Conservation (phyloP, 2,888 invertebrate species). For the Pelosia muscerda region DNA sequence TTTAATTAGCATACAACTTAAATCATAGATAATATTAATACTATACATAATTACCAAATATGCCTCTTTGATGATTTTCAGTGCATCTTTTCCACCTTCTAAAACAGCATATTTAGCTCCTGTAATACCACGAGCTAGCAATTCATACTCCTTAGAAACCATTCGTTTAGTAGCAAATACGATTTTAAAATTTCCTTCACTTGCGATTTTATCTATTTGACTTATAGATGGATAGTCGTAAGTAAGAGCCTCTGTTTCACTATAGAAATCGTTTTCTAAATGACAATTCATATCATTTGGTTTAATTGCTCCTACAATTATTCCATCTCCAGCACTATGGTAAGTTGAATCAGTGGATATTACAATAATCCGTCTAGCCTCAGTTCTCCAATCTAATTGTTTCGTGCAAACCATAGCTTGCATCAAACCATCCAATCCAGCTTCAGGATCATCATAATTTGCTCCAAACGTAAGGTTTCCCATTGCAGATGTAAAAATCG, state of each 20-base stretch:
- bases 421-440: slow-evolving; percentile 95
- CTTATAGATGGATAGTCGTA: slow-evolving; percentile 94
- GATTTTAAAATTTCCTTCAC: slow-evolving; percentile 90
- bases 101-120: slow-evolving; percentile 88
- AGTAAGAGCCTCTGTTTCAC: slow-evolving; percentile 68
- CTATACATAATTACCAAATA: slow-evolving; percentile 85
- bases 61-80: slow-evolving; percentile 89
- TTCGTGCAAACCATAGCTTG: slow-evolving; percentile 91
- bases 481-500: slow-evolving; percentile 22
- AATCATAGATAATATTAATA: background rate
- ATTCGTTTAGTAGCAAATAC: slow-evolving; percentile 90
- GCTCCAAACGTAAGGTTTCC: slow-evolving; percentile 58
- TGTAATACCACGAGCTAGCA: slow-evolving; percentile 87
- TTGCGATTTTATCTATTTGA: slow-evolving; percentile 88
- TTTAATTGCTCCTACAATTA: slow-evolving; percentile 89
- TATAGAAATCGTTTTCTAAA: slow-evolving; percentile 85
- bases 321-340: slow-evolving; percentile 94
- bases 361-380: slow-evolving; percentile 91
- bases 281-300: slow-evolving; percentile 91
- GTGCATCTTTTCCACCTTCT: slow-evolving; percentile 84
- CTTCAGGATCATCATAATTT: slow-evolving; percentile 92
- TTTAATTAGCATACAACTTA: background rate
- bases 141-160: slow-evolving; percentile 76
- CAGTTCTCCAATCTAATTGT: slow-evolving; percentile 91
- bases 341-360: slow-evolving; percentile 93